A percentile compares a stretch with the other conserved stretches of the same genome.
Conservation (phyloP, 1,140 invertebrate species). For the Panagrolaimus sp. region DNA sequence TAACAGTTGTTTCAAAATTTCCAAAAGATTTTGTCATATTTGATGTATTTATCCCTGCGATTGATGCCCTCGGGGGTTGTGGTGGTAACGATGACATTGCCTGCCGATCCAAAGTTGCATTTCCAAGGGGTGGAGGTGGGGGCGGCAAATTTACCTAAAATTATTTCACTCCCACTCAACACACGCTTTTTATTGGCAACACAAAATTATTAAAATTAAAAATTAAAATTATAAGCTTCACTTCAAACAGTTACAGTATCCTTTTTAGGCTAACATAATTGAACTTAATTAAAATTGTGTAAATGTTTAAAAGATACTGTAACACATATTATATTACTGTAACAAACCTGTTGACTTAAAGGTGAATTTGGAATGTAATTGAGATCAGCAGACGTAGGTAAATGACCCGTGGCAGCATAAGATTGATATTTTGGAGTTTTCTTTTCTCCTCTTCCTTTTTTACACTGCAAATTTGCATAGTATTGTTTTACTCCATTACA, state of each 20-base stretch:
- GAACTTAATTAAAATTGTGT: conserved; percentile 22
- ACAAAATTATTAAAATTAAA: neutral
- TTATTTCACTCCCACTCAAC: neutral
- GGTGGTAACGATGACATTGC: too few relatives aligned
- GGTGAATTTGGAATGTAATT: conserved; percentile 40
- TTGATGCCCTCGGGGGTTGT: too few relatives aligned
- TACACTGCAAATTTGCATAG: conserved; percentile 37
- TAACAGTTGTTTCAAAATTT: too few relatives aligned
- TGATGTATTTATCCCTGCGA: too few relatives aligned
- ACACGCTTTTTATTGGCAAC: neutral
- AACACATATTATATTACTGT: neutral
- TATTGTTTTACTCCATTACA: neutral
- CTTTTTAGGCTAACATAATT: conserved; percentile 24
- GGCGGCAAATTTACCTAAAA: too few relatives aligned
- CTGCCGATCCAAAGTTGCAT: too few relatives aligned
- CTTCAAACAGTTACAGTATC: neutral
- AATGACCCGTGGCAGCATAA: conserved; percentile 45
- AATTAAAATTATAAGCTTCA: neutral
- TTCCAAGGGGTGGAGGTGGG: too few relatives aligned
- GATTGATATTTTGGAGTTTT: conserved; percentile 56
- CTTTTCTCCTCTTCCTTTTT: conserved; percentile 34
- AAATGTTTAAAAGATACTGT: neutral
- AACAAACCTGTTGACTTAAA: conserved; percentile 35
- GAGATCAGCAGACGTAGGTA: conserved; percentile 31
- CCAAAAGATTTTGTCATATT: too few relatives aligned